Percentiles rank a stretch among this genome's conserved stretches.
Evolutionary conservation across 2,888 invertebrate genomes (phyloP).

Genomic region (Pilophorus perplexus): DNA sequence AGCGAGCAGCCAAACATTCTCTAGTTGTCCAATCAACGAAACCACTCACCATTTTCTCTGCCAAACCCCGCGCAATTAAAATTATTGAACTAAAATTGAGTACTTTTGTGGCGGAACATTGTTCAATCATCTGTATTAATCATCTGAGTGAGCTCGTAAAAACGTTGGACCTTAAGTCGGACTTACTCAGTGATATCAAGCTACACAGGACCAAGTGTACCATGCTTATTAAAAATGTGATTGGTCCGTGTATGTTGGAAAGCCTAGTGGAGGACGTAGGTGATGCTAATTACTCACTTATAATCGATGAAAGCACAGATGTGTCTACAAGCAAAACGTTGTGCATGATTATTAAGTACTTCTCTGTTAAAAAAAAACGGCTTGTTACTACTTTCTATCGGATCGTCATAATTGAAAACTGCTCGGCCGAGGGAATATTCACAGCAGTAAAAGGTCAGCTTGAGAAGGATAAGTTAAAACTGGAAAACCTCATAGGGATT

Average conservation of each 20-base stretch:
- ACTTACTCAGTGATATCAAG: not conserved
- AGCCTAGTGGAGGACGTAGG: conserved; percentile 24
- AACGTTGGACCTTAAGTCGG: not conserved
- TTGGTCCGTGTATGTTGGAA: conserved; percentile 1
- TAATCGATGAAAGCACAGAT: too few species aligned
- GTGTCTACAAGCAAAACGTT: too few species aligned
- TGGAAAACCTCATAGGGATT: conserved; percentile 32
- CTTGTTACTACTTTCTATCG: conserved; percentile 5
- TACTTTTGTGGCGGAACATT: not conserved
- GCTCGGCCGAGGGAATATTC: not conserved
- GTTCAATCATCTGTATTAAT: not conserved
- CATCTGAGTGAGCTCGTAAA: not conserved
- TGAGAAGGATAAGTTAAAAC: not conserved
- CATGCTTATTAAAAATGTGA: conserved; percentile 14
- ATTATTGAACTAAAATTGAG: not conserved
- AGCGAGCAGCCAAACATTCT: too few species aligned
- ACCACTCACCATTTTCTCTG: too few species aligned
- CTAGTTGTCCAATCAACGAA: too few species aligned
- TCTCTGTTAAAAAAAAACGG: not conserved
- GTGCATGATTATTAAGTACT: not conserved
- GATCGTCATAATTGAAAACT: not conserved
- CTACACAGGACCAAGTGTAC: conserved; percentile 34
- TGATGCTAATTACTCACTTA: conserved; percentile 16
- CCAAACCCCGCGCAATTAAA: too few species aligned
- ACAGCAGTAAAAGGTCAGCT: not conserved